Evolutionary conservation across 2,888 invertebrate genomes (phyloP).

Genomic region (Oscheius sp.): DNA sequence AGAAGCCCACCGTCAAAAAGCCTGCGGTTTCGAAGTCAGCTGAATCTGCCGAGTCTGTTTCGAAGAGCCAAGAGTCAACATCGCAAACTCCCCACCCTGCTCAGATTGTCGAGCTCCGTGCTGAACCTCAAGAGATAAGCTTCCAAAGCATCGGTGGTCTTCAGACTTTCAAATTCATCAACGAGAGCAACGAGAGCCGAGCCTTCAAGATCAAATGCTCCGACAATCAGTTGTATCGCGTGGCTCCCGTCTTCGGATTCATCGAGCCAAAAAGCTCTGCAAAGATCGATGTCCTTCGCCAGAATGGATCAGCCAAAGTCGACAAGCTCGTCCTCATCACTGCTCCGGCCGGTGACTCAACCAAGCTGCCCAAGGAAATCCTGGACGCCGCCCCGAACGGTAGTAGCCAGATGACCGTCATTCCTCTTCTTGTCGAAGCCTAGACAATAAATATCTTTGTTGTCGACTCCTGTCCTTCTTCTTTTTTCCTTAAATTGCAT

Average conservation of each 20-base stretch:
- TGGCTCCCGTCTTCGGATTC: constrained; percentile 25
- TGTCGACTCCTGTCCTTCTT: no score
- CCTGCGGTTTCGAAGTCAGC: not conserved
- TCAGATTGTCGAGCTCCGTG: constrained; percentile 2
- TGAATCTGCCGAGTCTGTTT: not conserved
- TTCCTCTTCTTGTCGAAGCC: constrained; percentile 24
- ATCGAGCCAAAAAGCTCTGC: constrained; percentile 7
- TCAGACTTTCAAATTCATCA: constrained; percentile 19
- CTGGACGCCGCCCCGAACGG: not conserved
- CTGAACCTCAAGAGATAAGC: constrained; percentile 15
- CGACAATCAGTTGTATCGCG: constrained; percentile 28
- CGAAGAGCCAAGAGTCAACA: no score
- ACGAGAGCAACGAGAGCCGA: constrained; percentile 14
- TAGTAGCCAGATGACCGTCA: constrained; percentile 22
- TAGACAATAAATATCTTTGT: no score
- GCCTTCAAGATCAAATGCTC: constrained; percentile 30
- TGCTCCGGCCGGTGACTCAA: not conserved
- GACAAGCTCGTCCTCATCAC: constrained; percentile 30
- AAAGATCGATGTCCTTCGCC: constrained; percentile 24
- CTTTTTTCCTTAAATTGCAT: no score
- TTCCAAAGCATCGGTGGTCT: constrained; percentile 20
- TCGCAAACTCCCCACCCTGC: not conserved
- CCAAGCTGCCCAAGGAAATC: not conserved
- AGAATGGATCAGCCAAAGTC: constrained; percentile 26
- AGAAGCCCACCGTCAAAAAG: not conserved